Evolutionary conservation across 2,797 vertebrate species (phyloP), one percentile per base, ranked within the genome.

Genomic region (Lemur catta): DNA sequence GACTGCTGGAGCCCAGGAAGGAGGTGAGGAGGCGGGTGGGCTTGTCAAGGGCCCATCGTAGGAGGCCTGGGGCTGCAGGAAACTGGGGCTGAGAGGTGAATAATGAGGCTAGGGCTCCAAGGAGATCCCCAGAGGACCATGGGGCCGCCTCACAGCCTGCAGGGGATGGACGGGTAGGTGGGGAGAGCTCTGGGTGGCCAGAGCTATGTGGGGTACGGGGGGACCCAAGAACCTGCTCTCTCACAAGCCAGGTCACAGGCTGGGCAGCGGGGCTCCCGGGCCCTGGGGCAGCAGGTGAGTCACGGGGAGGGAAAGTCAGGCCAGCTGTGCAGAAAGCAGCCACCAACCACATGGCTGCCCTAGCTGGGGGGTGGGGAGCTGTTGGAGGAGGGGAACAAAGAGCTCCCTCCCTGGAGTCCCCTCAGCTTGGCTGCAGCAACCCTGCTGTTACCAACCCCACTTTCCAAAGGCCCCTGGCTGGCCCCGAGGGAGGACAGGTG

Each of bases 241-340:
- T 61, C 59, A 50, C 7, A 38, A 72, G 72, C 17, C 82, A 41
- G 50, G 48, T 48, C 59, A n/a, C 1, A 15, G 35, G 35, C 46
- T 50, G 52, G 74, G 71, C 86, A 65, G 55, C 2, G 14, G 84
- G 57, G 81, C 71, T 55, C 57, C 46, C 1, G 20, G 74, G 85
- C 55, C 41, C n/a, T 33, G 41, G 85, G 79, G 67, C 82, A 67
- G 61, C 48, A 26, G 48, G 71, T 95, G 93, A 97, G 79, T 92
- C 76, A 81, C 0, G 0, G 80, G 17, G 82, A 84, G 57, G 59
- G 38, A 84, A 81, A 33, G 55, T 71, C 52, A 71, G 69, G 43
- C 4, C 57, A 82, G 82, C 41, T 57, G 22, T 69, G 63, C 84
- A 81, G 61, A 78, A 95, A 74, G 71, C 46, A 50, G 79, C 89